These are phyloP conservation scores for Cataglyphis livida DNA, from an alignment of 2,888 invertebrate genomes.

Conservation along the genomic window DNA sequence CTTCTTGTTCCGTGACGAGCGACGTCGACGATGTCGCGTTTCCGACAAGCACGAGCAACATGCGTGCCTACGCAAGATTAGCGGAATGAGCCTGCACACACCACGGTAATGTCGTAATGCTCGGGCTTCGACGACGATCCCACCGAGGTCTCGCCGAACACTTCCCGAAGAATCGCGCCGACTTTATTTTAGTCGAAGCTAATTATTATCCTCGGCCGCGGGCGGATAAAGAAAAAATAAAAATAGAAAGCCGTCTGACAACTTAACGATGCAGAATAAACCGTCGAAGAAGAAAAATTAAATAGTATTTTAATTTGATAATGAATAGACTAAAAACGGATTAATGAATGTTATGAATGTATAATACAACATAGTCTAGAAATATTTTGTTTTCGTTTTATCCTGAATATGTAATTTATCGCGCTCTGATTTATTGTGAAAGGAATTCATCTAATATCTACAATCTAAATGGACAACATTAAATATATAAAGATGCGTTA, in stretches of 20 bases:
- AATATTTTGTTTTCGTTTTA: background rate
- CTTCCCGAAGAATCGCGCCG: constrained; percentile 63
- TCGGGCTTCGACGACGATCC: constrained; percentile 42
- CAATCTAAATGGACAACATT: background rate
- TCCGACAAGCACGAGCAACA: constrained; percentile 74
- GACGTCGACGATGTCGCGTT: constrained; percentile 75
- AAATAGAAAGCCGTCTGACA: constrained; percentile 10
- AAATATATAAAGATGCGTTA: background rate
- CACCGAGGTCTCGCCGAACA: constrained; percentile 33
- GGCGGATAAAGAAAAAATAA: constrained; percentile 48
- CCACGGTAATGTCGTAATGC: constrained; percentile 50
- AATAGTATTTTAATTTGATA: constrained; percentile 10
- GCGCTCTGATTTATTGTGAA: background rate
- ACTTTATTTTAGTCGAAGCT: constrained; percentile 47
- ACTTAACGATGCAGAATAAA: background rate
- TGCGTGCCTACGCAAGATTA: constrained; percentile 78
- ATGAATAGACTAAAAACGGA: background rate
- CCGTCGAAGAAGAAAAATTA: background rate
- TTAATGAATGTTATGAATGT: background rate
- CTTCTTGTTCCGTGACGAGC: constrained; percentile 74
- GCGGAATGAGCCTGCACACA: constrained; percentile 67
- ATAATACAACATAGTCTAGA: background rate
- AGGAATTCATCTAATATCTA: background rate
- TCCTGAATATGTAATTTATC: background rate
- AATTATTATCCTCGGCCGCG: constrained; percentile 66